Base-by-base conservation (phyloP, 2,888 invertebrate genomes). In the Phyto melanocephala region DNA sequence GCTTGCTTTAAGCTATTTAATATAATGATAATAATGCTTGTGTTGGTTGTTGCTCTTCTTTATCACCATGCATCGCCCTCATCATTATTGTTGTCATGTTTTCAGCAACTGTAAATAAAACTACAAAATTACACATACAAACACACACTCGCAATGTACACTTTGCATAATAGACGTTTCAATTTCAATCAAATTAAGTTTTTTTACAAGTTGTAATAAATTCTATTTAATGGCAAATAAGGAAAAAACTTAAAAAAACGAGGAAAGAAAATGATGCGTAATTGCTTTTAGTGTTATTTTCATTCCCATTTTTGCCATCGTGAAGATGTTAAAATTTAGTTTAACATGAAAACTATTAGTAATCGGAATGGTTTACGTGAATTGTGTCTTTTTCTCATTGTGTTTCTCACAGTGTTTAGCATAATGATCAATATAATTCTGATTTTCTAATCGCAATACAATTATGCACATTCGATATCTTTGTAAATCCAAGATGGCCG, bases 141-240 rank as follows among this genome's bases (percentile, higher is more conserved):
- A 40, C 28, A 54, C 4, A 52, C 7, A 54, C n/a, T 65, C n/a
- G 7, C 6, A 40, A 54, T 50, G 20, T 40, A 35, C 45, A 75
- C 40, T 68, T 71, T 79, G 74, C 70, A 82, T 82, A 75, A 75
- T 70, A 82, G 78, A 75, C 81, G 81, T 79, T 82, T 82, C 81
- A 82, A 82, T 82, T 82, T 78, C 81, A 82, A 82, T 82, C 78
- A 79, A 82, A 82, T 79, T 75, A 78, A 78, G 75, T 75, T 78
- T 78, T 82, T 71, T 5, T 75, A 65, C 74, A 78, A 67, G 74
- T 68, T 62, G 77, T 40, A 79, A 79, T 72, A 79, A 72, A 72
- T 72, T 72, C 28, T 60, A n/a, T 71, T 71, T 65, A 71, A 79
- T 79, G 33, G 70, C 17, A 15, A 37, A 22, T 3, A 47, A 45